Evolutionary conservation across 2,888 invertebrate genomes (phyloP).

Genomic region (Dryococelus australis): DNA sequence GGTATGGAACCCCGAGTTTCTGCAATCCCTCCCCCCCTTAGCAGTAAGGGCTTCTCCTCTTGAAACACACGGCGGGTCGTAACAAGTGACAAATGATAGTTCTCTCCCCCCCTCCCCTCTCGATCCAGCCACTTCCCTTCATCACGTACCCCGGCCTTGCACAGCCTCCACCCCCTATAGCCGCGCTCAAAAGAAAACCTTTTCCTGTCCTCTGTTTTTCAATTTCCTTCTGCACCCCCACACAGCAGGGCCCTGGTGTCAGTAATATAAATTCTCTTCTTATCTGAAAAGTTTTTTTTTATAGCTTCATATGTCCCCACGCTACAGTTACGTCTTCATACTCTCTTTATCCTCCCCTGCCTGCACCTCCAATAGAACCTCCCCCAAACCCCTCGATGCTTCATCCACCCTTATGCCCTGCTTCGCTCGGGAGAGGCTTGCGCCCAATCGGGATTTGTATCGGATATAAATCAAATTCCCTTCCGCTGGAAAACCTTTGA

Average conservation of each 20-base stretch:
- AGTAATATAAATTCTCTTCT: slow-evolving; percentile 16
- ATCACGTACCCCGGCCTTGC: not conserved
- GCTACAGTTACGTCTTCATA: slow-evolving; percentile 16
- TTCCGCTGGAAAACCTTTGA: slow-evolving; percentile 2
- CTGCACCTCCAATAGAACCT: not conserved
- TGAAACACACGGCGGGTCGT: slow-evolving; percentile 3
- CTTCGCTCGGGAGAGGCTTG: not conserved
- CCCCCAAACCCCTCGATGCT: not conserved
- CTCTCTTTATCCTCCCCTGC: slow-evolving; percentile 8
- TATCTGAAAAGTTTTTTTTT: slow-evolving; percentile 9
- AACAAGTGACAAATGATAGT: slow-evolving; percentile 16
- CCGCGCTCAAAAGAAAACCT: not conserved
- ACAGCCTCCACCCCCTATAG: not conserved
- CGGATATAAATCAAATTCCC: slow-evolving; percentile 16
- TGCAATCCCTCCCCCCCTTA: not conserved
- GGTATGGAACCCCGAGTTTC: not conserved
- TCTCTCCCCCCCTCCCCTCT: not conserved
- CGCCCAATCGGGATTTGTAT: slow-evolving; percentile 6
- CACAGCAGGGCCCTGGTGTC: not conserved
- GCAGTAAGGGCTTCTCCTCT: not conserved
- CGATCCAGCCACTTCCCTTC: not conserved
- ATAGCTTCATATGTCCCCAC: slow-evolving; percentile 16
- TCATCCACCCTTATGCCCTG: not conserved
- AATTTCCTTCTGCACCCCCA: not conserved
- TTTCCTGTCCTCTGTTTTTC: slow-evolving; percentile 16